Evolutionary conservation across 2,113 vertebrate genomes (phyloP).

Genomic region (Amia ocellicauda): DNA sequence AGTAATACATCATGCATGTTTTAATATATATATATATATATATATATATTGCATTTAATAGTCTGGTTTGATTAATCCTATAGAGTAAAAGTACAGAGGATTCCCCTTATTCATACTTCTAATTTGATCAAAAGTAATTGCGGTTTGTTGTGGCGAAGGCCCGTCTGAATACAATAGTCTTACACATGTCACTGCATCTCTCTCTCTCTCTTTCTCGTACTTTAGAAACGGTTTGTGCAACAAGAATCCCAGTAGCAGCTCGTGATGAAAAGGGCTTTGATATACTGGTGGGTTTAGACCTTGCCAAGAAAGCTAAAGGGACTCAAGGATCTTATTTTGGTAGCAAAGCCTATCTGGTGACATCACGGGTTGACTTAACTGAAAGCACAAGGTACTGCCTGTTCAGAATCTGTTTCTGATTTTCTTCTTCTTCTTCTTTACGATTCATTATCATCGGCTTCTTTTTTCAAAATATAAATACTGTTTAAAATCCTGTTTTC

Average conservation of each 20-base stretch:
- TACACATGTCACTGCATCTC: background rate
- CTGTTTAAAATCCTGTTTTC: background rate
- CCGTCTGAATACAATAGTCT: no score
- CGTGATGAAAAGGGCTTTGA: conserved; percentile 96
- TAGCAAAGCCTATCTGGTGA: conserved; percentile 87
- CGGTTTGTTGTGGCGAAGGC: no score
- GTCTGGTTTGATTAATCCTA: no score
- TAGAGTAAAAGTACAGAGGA: no score
- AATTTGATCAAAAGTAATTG: no score
- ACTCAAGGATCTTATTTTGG: conserved; percentile 76
- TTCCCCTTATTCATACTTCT: no score
- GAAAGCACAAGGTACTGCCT: conserved; percentile 78
- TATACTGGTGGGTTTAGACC: conserved; percentile 82
- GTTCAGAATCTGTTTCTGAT: background rate
- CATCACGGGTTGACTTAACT: conserved; percentile 78
- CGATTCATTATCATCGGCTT: background rate
- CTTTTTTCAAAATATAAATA: background rate
- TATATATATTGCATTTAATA: background rate
- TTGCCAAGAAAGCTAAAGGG: conserved; percentile 88
- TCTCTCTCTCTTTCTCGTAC: background rate
- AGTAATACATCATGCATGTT: background rate
- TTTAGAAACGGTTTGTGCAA: conserved; percentile 90
- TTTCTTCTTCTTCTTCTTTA: background rate
- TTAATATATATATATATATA: background rate
- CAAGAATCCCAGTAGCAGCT: conserved; percentile 82